Conservation (phyloP, 2,113 vertebrate species). For the Glaucomys volans region DNA sequence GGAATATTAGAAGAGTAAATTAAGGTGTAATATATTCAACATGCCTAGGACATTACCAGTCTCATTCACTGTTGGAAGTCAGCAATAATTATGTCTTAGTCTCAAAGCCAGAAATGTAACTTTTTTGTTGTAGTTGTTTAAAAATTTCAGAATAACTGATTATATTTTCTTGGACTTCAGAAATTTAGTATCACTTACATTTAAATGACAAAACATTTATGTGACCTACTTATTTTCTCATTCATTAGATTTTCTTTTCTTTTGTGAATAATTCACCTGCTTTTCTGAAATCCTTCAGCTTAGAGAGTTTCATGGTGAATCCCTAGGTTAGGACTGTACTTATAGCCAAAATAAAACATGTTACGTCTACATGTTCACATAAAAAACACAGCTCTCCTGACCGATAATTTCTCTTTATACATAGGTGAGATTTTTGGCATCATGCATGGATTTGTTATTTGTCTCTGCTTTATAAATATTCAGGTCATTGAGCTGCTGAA, state of each 20-base stretch:
- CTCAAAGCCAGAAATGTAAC: not conserved
- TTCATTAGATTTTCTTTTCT: slow-evolving; percentile 57
- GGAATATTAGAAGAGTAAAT: slow-evolving; percentile 1
- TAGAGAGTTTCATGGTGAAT: slow-evolving; percentile 71
- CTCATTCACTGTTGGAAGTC: fast-evolving
- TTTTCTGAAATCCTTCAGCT: slow-evolving; percentile 49
- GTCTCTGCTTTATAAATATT: slow-evolving; percentile 58
- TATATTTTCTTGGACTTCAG: slow-evolving; percentile 30
- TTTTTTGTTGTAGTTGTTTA: not conserved
- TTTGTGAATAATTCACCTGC: not conserved
- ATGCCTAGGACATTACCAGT: not conserved
- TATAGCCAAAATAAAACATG: slow-evolving; percentile 70
- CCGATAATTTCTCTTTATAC: too few species aligned
- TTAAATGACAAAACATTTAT: not conserved
- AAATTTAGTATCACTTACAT: not conserved
- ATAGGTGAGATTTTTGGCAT: slow-evolving; percentile 75
- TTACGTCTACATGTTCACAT: slow-evolving; percentile 72
- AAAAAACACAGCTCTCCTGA: slow-evolving; percentile 69
- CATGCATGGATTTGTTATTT: slow-evolving; percentile 67
- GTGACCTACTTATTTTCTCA: slow-evolving; percentile 25
- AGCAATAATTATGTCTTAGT: not conserved
- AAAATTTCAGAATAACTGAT: slow-evolving; percentile 22
- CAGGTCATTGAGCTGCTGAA: slow-evolving; percentile 53
- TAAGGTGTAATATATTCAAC: not conserved
- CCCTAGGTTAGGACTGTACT: slow-evolving; percentile 63